These are phyloP conservation scores for Ditylenchus dipsaci DNA, from an alignment of 1,140 invertebrate genomes.

Conservation along the genomic window DNA sequence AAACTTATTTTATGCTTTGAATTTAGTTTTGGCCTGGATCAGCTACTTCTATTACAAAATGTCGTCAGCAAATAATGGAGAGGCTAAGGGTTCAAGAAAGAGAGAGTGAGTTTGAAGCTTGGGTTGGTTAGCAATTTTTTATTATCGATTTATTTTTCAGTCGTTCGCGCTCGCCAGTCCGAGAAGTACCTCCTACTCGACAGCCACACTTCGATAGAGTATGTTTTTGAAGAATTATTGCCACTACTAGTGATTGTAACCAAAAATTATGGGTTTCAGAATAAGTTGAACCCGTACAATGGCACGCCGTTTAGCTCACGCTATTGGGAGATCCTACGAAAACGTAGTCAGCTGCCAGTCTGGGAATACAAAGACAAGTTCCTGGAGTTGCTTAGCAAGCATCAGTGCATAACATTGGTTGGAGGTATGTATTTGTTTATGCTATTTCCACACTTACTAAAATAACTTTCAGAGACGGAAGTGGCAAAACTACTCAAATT, in stretches of 20 bases:
- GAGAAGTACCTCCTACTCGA: not conserved
- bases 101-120: not conserved
- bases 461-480: constrained; percentile 71
- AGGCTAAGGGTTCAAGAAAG: not conserved
- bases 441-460: not conserved
- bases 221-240: not conserved
- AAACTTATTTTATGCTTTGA: no score
- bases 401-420: constrained; percentile 82
- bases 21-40: no score
- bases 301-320: constrained; percentile 23
- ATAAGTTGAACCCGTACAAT: constrained; percentile 32
- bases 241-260: not conserved
- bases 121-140: not conserved
- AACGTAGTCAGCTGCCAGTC: constrained; percentile 84
- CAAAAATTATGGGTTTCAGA: constrained; percentile 2
- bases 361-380: constrained; percentile 96
- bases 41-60: not conserved
- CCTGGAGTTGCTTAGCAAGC: constrained; percentile 78
- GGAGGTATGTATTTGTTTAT: constrained; percentile 63
- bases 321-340: constrained; percentile 67
- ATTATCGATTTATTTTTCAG: not conserved
- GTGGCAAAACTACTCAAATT: constrained; percentile 90
- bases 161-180: not conserved
- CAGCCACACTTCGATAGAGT: constrained; percentile 2
- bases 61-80: not conserved